Percentiles rank a stretch among this genome's conserved stretches.
Conservation (phyloP, 2,888 invertebrate genomes). For the Autographa gamma region DNA sequence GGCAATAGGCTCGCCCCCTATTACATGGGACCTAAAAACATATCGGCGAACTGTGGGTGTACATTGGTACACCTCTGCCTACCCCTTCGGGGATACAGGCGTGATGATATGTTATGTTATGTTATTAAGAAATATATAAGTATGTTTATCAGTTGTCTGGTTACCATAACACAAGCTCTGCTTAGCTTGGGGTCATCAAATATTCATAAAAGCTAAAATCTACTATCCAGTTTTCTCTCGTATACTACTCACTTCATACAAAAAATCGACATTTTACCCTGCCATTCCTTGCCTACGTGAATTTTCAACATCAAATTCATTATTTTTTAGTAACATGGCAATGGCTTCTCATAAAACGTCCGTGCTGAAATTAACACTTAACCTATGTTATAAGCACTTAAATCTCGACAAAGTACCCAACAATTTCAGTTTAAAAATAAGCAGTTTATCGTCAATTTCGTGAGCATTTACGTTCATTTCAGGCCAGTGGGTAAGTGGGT, state of each 20-base stretch:
- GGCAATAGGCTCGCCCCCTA: no score
- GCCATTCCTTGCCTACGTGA: neutral
- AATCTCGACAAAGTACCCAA: constrained; percentile 19
- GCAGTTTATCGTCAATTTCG: constrained; percentile 35
- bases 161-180: no score
- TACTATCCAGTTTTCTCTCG: neutral
- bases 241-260: neutral
- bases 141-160: no score
- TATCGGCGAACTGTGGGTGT: no score
- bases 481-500: constrained; percentile 38
- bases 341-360: constrained; percentile 4
- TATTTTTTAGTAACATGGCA: neutral
- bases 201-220: neutral
- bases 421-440: constrained; percentile 25
- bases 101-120: no score
- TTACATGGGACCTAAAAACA: no score
- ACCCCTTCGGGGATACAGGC: no score
- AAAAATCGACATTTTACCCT: neutral
- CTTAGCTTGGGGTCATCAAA: no score
- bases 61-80: no score
- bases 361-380: neutral
- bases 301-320: neutral
- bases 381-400: constrained; percentile 6
- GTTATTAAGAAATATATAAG: no score
- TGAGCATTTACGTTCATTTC: constrained; percentile 42